A percentile compares a stretch with the other conserved stretches of the same genome.
phyloP scores from a whole-genome alignment of 1,140 invertebrate species.

The Adoxophyes honmai region DNA sequence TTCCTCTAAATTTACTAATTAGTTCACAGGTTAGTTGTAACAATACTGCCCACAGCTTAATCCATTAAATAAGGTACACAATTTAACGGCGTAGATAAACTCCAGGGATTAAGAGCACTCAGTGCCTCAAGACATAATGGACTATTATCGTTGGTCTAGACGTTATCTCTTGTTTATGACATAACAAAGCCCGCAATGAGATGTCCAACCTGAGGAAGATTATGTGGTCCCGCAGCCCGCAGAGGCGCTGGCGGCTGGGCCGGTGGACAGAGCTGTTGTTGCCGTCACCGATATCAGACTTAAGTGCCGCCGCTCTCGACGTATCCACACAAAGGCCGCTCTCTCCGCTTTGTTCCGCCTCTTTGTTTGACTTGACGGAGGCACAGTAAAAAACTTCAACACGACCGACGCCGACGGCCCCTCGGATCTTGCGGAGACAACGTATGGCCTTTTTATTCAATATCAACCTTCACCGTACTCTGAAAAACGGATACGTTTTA shows the following conservation, averaged over 20 bases:
- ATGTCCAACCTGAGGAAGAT: constrained; percentile 5
- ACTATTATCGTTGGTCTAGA: constrained; percentile 8
- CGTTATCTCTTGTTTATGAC: constrained; percentile 10
- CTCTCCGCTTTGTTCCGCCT: constrained; percentile 67
- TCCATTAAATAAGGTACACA: no score
- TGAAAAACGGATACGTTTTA: constrained; percentile 12
- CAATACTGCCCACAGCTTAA: no score
- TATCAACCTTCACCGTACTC: background rate
- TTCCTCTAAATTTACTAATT: no score
- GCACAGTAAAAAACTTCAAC: constrained; percentile 49
- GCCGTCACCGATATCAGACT: constrained; percentile 42
- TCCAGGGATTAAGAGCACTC: constrained; percentile 2
- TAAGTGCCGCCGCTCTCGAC: constrained; percentile 56
- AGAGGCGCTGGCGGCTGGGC: background rate
- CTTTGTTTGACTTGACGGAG: constrained; percentile 60
- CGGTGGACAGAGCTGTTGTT: constrained; percentile 22
- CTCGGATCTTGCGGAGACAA: constrained; percentile 23
- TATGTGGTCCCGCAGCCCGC: constrained; percentile 7
- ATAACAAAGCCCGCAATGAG: constrained; percentile 11
- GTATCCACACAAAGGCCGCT: constrained; percentile 61
- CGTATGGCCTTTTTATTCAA: constrained; percentile 21
- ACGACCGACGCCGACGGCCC: constrained; percentile 19
- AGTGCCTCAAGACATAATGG: background rate
- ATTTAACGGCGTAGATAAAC: background rate
- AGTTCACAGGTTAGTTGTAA: no score